Evolutionary conservation across 2,888 invertebrate species (phyloP), one percentile per base, ranked within the genome.

Genomic region (Drosophila seclusa): DNA sequence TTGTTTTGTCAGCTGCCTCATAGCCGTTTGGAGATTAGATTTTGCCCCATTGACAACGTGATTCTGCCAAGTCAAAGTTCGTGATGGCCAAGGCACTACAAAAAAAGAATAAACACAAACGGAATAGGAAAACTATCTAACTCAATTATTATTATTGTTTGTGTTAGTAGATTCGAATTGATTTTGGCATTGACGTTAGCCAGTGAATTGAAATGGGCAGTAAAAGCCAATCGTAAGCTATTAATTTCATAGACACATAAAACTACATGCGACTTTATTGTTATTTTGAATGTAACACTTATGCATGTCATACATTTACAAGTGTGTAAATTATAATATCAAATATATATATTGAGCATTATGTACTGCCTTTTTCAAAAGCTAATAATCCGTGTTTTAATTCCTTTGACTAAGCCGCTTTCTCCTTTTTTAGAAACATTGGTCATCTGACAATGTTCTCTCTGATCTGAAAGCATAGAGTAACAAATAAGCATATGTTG

Each of bases 101-200:
- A 55, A 60, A 53, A 48, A 54, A 64, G 58, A 54, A 61, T 36
- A 54, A 36, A 36, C 54, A 54, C 24, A 54, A 54, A 54, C 24
- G 24, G 60, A 71, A 73, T 38, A 27, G 40, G 27, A 34, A 65
- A 72, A 73, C 83, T 73, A 73, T 78, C 74, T 67, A 89, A 85
- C 80, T 89, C 87, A 87, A 85, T 89, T 85, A 89, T 87, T 87
- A 82, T 85, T 82, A 85, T 85, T 89, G 77, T 87, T 73, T 73
- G 53, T 70, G 59, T 63, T 65, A 58, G 36, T 48, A 52, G 64
- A 45, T 40, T 64, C 50, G 52, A 75, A 81, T 82, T 78, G 77
- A 77, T 82, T 87, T 82, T 61, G 49, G 58, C 59, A 63, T 36
- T 32, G 57, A 34, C 32, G 61, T 55, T 67, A 34, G 61, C 27